Base-by-base conservation (phyloP, 2,113 vertebrate species). In the Genyomyrus donnyi region DNA sequence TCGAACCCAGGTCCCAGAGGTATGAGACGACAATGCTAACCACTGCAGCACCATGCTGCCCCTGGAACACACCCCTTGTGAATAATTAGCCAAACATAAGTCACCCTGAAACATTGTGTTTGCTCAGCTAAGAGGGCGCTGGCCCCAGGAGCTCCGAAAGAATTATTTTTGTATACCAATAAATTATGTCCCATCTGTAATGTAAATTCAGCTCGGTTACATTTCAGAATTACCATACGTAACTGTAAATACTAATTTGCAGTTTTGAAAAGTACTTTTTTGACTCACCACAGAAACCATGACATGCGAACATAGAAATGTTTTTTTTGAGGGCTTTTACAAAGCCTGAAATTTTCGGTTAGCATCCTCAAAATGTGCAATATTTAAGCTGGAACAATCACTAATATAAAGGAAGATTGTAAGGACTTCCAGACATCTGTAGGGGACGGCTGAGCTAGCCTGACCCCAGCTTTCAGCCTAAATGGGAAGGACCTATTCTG, bases 81-180 rank as follows among this genome's bases (percentile, higher is more conserved):
- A 66, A 88, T 88, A 88, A 62, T 88, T 74, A 49, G 39, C 46
- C n/a, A 8, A 70, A 74, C 88, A 56, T 56, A 74, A 80, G 39
- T n/a, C 42, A 13, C 10, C 27, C 27, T 17, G 74, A 80, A 35
- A 7, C 27, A 80, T 3, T 35, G 9, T 4, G 10, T 31, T 80
- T 80, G 31, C 74, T 17, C 10, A 56, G 53, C 53, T 56, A 56
- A 56, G 19, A 56, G 53, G 53, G 1, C 1, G 19, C 53, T 21
- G 53, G 53, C 5, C 5, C 53, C 53, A 56, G 19, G 56, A 62
- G 56, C 9, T n/a, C 56, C 3, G 7, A 62, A 62, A n/a, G 56
- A 24, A 62, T 62, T 62, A 62, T 62, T 66, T 66, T 66, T 66
- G 62, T 27, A 66, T 27, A 66, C 62, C 62, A 27, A 27, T 27